Evolutionary conservation across 2,113 vertebrate genomes (phyloP).

Genomic region (Sardina pilchardus): DNA sequence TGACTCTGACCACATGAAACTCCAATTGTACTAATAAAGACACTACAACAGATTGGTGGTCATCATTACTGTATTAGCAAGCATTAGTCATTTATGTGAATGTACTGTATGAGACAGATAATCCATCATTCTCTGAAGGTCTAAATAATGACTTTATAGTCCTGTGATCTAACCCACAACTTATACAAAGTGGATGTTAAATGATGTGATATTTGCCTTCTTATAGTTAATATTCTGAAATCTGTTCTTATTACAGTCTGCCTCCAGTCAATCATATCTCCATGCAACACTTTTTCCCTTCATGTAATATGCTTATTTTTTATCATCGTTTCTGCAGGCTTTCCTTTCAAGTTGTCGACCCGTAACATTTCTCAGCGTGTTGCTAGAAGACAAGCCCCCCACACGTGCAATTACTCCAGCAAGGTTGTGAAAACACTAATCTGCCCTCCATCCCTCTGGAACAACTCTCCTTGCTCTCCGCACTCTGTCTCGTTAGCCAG

Average conservation of each 20-base stretch:
- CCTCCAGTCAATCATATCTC: not conserved
- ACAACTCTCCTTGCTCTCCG: conserved; percentile 8
- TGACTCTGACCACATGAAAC: too few species aligned
- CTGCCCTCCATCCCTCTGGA: not conserved
- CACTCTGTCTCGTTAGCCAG: conserved; percentile 29
- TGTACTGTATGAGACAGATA: not conserved
- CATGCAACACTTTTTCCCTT: not conserved
- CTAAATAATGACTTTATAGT: not conserved
- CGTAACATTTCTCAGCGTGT: conserved; percentile 22
- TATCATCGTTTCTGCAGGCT: conserved; percentile 40
- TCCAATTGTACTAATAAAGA: too few species aligned
- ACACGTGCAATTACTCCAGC: conserved; percentile 34
- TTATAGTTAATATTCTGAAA: not conserved
- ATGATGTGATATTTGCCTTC: not conserved
- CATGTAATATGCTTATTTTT: conserved; percentile 20
- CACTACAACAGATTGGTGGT: too few species aligned
- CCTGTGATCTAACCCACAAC: not conserved
- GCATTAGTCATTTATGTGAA: too few species aligned
- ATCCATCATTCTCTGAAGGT: not conserved
- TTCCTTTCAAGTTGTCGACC: conserved; percentile 29
- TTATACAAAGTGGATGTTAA: not conserved
- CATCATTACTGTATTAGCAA: too few species aligned
- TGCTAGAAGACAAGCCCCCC: not conserved
- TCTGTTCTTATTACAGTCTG: not conserved
- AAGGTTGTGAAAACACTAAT: conserved; percentile 30